A percentile compares a stretch with the other conserved stretches of the same genome.
Conservation (phyloP, 2,113 vertebrate species). For the Helogale parvula region DNA sequence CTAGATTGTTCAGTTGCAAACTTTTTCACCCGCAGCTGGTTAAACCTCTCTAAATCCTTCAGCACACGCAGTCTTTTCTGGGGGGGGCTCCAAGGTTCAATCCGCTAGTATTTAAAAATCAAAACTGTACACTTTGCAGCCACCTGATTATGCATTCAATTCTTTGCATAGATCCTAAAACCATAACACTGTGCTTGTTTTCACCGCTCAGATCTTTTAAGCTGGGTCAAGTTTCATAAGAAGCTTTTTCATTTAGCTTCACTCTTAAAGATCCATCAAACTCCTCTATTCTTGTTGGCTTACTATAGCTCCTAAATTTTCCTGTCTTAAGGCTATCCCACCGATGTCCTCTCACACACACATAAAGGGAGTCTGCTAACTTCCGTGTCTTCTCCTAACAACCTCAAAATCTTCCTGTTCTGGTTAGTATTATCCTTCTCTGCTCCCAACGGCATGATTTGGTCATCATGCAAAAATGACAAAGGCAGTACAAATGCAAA, state of each 20-base stretch:
- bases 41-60: constrained; percentile 49
- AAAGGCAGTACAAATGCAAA: neutral
- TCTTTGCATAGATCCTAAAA: constrained; percentile 22
- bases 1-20: neutral
- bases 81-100: neutral
- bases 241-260: neutral
- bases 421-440: neutral
- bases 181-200: neutral
- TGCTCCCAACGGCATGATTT: neutral
- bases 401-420: neutral
- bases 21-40: neutral
- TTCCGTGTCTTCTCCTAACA: neutral
- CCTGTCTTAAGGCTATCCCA: neutral
- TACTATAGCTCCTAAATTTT: neutral
- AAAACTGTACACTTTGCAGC: neutral
- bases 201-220: constrained; percentile 7
- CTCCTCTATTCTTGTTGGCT: neutral
- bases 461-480: neutral
- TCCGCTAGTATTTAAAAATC: constrained; percentile 27
- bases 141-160: neutral
- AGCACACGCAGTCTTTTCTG: neutral
- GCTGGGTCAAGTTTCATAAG: constrained; percentile 51
- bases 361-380: neutral
- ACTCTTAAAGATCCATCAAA: neutral
- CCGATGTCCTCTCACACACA: neutral